Conservation (phyloP, 2,797 vertebrate genomes). For the Aythya fuligula region DNA sequence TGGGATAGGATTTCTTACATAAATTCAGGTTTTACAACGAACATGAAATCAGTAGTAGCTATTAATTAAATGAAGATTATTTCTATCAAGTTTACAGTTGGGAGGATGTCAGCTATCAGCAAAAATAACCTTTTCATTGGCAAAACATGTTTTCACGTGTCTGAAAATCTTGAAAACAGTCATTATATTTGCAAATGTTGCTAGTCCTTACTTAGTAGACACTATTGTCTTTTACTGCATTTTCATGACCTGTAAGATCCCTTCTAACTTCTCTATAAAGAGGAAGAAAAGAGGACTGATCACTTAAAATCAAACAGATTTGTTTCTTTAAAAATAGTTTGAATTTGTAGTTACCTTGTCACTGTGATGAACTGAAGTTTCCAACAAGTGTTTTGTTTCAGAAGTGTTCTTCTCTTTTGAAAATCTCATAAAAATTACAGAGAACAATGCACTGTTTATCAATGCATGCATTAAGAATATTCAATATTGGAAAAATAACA, state of each 20-base stretch:
- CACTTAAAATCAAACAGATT: not conserved
- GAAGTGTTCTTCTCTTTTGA: not conserved
- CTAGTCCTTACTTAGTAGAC: not conserved
- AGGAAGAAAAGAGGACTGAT: not conserved
- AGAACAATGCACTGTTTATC: fast-evolving
- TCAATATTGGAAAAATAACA: not conserved
- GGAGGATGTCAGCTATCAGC: not conserved
- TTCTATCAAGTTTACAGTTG: not conserved
- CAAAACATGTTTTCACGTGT: not conserved
- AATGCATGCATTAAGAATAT: not conserved
- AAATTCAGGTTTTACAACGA: not conserved
- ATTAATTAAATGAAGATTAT: not conserved
- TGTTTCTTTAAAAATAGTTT: not conserved
- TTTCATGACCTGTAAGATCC: not conserved
- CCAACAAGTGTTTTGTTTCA: not conserved
- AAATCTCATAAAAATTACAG: not conserved
- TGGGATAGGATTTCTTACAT: not conserved
- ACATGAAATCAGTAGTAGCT: not conserved
- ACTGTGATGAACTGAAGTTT: not conserved
- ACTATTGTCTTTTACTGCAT: not conserved
- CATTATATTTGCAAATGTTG: not conserved
- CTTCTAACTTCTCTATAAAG: not conserved
- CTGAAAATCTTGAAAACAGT: not conserved
- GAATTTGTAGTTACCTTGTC: not conserved
- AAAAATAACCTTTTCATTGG: not conserved